phyloP scores from a whole-genome alignment of 2,113 vertebrate species.

The Muntiacus reevesi region DNA sequence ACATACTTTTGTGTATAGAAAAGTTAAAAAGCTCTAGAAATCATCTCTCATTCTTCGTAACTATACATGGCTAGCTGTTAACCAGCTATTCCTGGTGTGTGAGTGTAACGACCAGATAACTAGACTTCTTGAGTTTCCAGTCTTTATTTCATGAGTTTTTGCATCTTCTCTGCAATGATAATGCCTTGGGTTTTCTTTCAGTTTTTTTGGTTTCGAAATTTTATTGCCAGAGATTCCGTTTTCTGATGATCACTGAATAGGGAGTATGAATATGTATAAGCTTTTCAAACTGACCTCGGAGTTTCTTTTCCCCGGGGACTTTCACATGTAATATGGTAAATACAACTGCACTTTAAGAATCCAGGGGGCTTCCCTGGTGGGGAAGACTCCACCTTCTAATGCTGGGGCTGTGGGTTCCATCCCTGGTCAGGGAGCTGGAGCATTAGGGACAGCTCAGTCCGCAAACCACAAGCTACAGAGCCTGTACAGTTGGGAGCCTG shows the following conservation, averaged over 20 bases:
- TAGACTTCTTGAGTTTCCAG: neutral
- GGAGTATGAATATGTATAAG: neutral
- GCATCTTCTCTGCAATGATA: neutral
- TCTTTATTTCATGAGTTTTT: conserved; percentile 2
- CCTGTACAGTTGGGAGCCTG: neutral
- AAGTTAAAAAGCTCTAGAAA: neutral
- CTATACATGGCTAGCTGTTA: neutral
- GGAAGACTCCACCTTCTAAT: neutral
- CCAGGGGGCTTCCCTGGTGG: neutral
- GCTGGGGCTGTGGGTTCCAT: neutral
- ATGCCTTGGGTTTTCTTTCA: conserved; percentile 17
- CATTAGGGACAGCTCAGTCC: neutral
- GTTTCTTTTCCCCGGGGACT: neutral
- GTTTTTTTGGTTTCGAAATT: neutral
- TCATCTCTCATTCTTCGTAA: neutral
- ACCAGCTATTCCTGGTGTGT: neutral
- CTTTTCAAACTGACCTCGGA: neutral
- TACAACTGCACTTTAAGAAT: neutral
- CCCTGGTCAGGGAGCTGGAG: neutral
- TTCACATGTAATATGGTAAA: neutral
- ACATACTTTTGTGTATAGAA: neutral
- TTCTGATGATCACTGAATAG: neutral
- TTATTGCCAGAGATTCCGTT: neutral
- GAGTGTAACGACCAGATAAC: neutral
- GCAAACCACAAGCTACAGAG: accelerated